phyloP scores from a whole-genome alignment of 1,140 invertebrate species.

The Cyphomyrmex costatus region DNA sequence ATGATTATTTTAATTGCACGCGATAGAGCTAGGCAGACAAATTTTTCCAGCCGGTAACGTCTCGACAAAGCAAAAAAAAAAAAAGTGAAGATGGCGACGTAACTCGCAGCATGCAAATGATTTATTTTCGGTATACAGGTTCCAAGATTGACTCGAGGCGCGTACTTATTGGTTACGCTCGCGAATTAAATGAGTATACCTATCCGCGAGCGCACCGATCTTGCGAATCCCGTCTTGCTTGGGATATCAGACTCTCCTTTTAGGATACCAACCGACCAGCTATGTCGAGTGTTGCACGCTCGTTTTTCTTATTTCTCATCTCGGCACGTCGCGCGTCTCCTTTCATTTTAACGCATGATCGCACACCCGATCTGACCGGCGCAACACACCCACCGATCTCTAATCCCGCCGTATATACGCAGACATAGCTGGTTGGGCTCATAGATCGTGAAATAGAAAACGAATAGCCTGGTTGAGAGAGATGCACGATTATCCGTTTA shows the following conservation, averaged over 20 bases:
- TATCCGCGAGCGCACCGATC: background rate
- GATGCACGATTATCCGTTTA: conserved; percentile 40
- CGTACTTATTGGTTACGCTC: background rate
- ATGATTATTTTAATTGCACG: background rate
- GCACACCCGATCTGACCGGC: conserved; percentile 79
- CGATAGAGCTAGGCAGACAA: background rate
- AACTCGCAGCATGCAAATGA: background rate
- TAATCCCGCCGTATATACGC: conserved; percentile 77
- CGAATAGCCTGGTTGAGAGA: conserved; percentile 15
- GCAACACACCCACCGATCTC: conserved; percentile 83
- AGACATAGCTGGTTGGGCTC: conserved; percentile 39
- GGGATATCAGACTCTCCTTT: conserved; percentile 44
- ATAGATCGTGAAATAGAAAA: conserved; percentile 66
- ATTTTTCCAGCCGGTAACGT: background rate
- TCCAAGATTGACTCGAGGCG: too few relatives aligned
- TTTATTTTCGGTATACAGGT: background rate
- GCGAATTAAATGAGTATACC: conserved; percentile 23
- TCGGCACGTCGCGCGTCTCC: conserved; percentile 81
- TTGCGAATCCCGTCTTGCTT: background rate
- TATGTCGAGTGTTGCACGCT: conserved; percentile 62
- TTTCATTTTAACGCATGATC: conserved; percentile 87
- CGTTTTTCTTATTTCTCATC: conserved; percentile 72
- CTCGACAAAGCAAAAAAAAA: background rate
- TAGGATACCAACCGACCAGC: conserved; percentile 35
- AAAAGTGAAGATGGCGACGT: background rate